Base-by-base conservation (phyloP, 2,797 vertebrate genomes). In the Prunella strophiata region DNA sequence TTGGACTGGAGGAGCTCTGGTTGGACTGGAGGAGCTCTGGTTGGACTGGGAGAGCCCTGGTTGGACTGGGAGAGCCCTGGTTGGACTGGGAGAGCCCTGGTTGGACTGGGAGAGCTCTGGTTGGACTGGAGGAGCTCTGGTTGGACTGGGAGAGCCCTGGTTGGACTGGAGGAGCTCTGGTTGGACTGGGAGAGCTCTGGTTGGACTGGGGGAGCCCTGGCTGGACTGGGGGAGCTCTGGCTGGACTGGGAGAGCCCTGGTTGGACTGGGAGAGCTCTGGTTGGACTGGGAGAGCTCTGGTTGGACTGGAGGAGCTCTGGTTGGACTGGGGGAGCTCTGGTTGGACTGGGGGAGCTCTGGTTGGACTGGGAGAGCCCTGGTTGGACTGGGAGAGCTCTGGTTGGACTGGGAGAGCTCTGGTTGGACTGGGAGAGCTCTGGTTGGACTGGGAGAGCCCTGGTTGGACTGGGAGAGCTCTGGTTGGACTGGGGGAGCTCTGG, bases 171-270 rank as follows among this genome's bases (percentile, higher is more conserved):
- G 0, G 20, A 43, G 40, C 50, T 4, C 13, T 45, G 40, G 3
- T 0, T 38, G 27, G 6, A 0, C 10, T 66, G 40, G 50, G 1
- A 2, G 50, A 52, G 32, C 38, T 5, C 19, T 52, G 38, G 5
- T 0, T 29, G 19, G 11, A 1, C 19, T 51, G 57, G 22, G 6
- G 2, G 17, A 62, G 73, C 29, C 3, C 52, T 45, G 52, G 40
- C 0, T 29, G 40, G 25, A 0, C 5, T 73, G 52, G n/a, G 8
- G 4, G 8, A 50, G 43, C n/a, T 2, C 2, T 3, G 21, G 23
- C 1, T 20, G 58, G 17, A 4, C 45, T 38, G 36, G 36, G 4
- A 6, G 48, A 26, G 25, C 14, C 3, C 25, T 50, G 48, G 14
- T 3, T 16, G 25, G 17, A 3, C 40, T 38, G 36, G 47, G 4